Conservation (phyloP, 1,140 invertebrate genomes). For the Caenorhabditis remanei region DNA sequence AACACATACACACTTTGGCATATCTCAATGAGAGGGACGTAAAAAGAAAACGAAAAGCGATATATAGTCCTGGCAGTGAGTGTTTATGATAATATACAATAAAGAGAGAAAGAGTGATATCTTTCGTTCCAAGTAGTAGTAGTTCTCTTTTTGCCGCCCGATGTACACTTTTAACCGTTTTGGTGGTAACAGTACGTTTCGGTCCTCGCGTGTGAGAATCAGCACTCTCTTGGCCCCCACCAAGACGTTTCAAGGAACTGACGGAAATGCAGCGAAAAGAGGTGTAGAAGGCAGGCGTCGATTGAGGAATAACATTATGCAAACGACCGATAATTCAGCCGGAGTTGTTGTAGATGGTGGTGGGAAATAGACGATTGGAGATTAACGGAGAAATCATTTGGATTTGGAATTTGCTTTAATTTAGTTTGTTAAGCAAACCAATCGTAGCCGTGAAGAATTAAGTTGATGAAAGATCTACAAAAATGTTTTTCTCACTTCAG, state of each 20-base stretch:
- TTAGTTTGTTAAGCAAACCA: not conserved
- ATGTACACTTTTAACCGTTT: not conserved
- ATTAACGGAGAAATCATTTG: conserved; percentile 29
- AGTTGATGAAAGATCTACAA: not conserved
- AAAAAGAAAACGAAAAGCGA: not conserved
- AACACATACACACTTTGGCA: not conserved
- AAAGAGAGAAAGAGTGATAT: conserved; percentile 27
- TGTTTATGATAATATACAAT: conserved; percentile 47
- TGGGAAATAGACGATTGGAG: conserved; percentile 25
- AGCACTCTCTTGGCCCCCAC: not conserved
- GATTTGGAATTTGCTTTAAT: not conserved
- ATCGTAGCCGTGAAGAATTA: not conserved
- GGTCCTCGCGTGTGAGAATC: conserved; percentile 35
- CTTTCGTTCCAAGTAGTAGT: conserved; percentile 52
- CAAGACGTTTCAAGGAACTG: conserved; percentile 30
- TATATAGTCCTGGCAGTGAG: not conserved
- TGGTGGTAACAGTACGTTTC: conserved; percentile 22
- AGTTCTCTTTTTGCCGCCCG: conserved; percentile 6
- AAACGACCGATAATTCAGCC: conserved; percentile 51
- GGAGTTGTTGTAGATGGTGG: conserved; percentile 32
- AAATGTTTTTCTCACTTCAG: not conserved
- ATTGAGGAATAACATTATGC: conserved; percentile 50
- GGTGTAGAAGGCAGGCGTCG: conserved; percentile 6
- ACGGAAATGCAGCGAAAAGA: conserved; percentile 16
- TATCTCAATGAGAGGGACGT: not conserved